These are phyloP conservation scores for Yasuhikotakia modesta DNA, from an alignment of 2,797 vertebrate genomes.

Conservation along the genomic window DNA sequence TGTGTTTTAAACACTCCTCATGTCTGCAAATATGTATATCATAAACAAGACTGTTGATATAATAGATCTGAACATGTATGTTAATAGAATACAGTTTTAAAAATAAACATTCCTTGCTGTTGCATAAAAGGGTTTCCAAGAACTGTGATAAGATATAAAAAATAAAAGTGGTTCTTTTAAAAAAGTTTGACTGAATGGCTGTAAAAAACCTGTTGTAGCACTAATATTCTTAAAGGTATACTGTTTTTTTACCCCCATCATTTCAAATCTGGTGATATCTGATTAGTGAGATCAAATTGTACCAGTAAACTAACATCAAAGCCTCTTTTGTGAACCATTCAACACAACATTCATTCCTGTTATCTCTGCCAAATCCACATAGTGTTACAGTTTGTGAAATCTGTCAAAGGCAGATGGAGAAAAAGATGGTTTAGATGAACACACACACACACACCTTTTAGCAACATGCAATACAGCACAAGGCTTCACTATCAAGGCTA, in stretches of 20 bases:
- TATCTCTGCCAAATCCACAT: background rate
- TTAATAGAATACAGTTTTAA: too few species aligned
- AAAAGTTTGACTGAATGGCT: too few species aligned
- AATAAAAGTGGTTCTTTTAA: too few species aligned
- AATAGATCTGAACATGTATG: too few species aligned
- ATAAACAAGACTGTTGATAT: background rate
- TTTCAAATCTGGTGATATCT: background rate
- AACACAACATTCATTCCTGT: background rate
- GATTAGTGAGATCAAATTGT: background rate
- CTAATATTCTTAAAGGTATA: too few species aligned
- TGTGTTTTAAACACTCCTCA: background rate
- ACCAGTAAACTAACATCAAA: background rate
- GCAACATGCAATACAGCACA: background rate
- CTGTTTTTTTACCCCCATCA: too few species aligned
- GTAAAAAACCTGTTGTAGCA: too few species aligned
- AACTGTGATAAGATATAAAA: too few species aligned
- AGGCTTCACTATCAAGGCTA: conserved; percentile 16
- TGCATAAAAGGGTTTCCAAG: too few species aligned
- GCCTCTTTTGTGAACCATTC: background rate
- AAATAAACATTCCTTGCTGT: too few species aligned
- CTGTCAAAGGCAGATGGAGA: background rate
- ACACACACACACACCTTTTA: conserved; percentile 34
- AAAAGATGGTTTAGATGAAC: conserved; percentile 8
- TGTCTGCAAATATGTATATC: background rate
- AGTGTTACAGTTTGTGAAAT: background rate